Evolutionary conservation across 2,113 vertebrate species (phyloP).

Genomic region (Cyprinodon brontotheroides): DNA sequence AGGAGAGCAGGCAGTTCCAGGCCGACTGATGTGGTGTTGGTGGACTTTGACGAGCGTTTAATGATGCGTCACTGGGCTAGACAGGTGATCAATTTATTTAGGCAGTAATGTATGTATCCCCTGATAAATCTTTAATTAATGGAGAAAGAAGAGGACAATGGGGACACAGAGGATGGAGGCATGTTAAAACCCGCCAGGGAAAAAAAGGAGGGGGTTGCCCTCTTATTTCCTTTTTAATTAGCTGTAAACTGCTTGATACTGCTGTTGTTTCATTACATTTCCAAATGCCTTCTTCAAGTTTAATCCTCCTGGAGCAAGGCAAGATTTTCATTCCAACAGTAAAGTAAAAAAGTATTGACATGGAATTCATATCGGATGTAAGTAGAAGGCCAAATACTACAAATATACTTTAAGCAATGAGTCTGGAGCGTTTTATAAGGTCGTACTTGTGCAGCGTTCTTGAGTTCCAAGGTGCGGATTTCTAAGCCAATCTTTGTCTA

Average conservation of each 20-base stretch:
- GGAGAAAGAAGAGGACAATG: constrained; percentile 44
- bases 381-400: not conserved
- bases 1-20: constrained; percentile 63
- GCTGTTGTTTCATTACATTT: constrained; percentile 8
- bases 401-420: not conserved
- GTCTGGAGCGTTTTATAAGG: no score
- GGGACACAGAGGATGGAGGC: constrained; percentile 34
- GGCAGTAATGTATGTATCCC: constrained; percentile 80
- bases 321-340: not conserved
- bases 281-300: constrained; percentile 21
- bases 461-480: no score
- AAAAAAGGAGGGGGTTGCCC: constrained; percentile 21
- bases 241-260: constrained; percentile 19
- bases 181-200: constrained; percentile 32
- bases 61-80: constrained; percentile 63
- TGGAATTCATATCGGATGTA: not conserved
- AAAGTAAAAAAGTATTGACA: not conserved
- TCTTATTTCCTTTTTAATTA: constrained; percentile 64
- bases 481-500: no score
- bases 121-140: constrained; percentile 78
- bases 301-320: constrained; percentile 4
- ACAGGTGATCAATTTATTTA: constrained; percentile 78
- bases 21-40: constrained; percentile 48
- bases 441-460: no score
- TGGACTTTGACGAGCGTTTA: constrained; percentile 74